phyloP scores from a whole-genome alignment of 2,888 invertebrate species.

The Cordylochernes scorpioides region DNA sequence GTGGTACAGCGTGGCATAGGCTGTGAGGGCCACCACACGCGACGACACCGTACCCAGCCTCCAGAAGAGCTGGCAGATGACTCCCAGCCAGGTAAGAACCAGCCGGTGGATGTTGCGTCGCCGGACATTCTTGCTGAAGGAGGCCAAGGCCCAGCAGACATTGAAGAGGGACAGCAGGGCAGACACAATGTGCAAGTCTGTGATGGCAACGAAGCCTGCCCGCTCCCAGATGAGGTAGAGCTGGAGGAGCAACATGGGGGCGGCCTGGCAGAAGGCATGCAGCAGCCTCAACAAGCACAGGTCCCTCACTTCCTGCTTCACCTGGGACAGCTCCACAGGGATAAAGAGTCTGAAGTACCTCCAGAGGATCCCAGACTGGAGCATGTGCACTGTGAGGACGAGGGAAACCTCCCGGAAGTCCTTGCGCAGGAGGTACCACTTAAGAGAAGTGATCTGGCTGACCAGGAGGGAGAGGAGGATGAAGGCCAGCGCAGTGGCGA shows the following conservation, averaged over 20 bases:
- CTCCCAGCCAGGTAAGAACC: conserved; percentile 54
- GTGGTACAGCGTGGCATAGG: conserved; percentile 50
- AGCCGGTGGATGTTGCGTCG: conserved; percentile 52
- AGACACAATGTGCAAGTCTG: conserved; percentile 50
- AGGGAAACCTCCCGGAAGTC: conserved; percentile 12
- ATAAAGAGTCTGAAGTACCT: conserved; percentile 56
- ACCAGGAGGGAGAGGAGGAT: conserved; percentile 43
- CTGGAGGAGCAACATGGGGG: conserved; percentile 58
- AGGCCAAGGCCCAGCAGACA: conserved; percentile 67
- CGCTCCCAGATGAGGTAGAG: conserved; percentile 37
- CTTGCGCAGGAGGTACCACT: conserved; percentile 17
- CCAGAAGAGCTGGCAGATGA: conserved; percentile 51
- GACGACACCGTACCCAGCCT: conserved; percentile 32
- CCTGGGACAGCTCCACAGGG: conserved; percentile 49
- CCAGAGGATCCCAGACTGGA: conserved; percentile 26
- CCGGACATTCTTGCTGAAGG: conserved; percentile 61
- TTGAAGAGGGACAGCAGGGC: conserved; percentile 53
- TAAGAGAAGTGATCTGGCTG: conserved; percentile 26
- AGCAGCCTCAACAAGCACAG: conserved; percentile 47
- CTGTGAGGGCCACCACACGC: conserved; percentile 48
- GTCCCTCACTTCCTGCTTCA: conserved; percentile 47
- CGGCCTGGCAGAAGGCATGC: conserved; percentile 63
- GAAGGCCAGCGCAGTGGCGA: conserved; percentile 31
- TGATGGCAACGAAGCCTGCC: conserved; percentile 28
- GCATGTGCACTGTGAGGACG: conserved; percentile 31